Base-by-base conservation (phyloP, 2,888 invertebrate species). In the Xiphydria camelus region DNA sequence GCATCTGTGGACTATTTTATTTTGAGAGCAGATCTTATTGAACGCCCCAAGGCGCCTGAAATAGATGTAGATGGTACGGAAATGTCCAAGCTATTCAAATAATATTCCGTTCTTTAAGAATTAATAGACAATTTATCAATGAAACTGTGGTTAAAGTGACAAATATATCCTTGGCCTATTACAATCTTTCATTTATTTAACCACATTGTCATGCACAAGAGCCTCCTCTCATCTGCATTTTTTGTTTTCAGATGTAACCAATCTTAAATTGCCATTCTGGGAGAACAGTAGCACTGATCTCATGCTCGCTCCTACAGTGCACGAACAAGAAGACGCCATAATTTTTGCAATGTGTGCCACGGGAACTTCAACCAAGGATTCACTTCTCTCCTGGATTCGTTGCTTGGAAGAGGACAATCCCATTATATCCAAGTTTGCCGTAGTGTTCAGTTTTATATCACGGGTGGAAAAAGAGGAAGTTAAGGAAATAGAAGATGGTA, bases 311-410 rank as follows among this genome's bases (percentile, higher is more conserved):
- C 84, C 85, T 6, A 85, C 87, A 18, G 85, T 94, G 1, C 96
- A 98, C 71, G 92, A 95, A 71, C 95, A 97, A 76, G 87, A 90
- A 42, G 95, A 97, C 76, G 94, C 94, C 3, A 89, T 88, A 1
- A 87, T 96, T 62, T 83, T 92, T 55, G 88, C 88, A 5, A 80
- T 94, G 38, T 94, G 94, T 77, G 92, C 93, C 18, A 95, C 96
- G 45, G 96, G 96, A 38, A 88, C 91, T 6, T 91, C 91, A 10
- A 88, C 89, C 45, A 86, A 91, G 76, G 94, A 95, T 76, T 95
- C 96, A 0, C 76, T 97, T 4, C 76, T 95, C n/a, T 92, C 94
- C 0, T 97, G 91, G 94, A 85, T 95, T 64, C 82, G 92, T 40
- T 81, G 88, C 62, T 72, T 94, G 54, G 89, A 94, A 73, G 82